Conservation (phyloP, 35 echinoderm and acorn worm species). For the Diadema setosum region DNA sequence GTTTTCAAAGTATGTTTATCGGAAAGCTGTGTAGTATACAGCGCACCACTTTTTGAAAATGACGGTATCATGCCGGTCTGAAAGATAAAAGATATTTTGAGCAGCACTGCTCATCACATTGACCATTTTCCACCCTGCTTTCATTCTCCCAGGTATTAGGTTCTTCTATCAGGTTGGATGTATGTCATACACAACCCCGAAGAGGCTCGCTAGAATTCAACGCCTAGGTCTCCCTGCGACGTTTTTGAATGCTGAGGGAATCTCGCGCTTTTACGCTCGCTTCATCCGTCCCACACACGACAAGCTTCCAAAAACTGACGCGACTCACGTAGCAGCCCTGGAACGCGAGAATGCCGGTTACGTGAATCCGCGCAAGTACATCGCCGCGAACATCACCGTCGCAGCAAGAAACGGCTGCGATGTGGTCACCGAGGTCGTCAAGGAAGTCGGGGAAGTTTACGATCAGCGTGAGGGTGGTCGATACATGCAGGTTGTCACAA, state of each 20-base stretch:
- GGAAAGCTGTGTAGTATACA: too few species aligned
- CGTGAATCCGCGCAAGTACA: conserved; percentile 33
- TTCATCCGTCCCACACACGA: too few species aligned
- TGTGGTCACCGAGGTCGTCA: conserved; percentile 46
- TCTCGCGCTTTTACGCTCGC: too few species aligned
- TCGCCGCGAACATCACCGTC: conserved; percentile 43
- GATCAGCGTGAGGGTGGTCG: neutral
- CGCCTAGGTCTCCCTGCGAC: too few species aligned
- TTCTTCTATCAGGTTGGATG: neutral
- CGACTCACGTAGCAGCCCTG: neutral
- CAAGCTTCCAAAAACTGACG: too few species aligned
- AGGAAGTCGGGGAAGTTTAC: neutral
- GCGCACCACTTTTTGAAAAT: too few species aligned
- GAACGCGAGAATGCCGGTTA: conserved; percentile 18
- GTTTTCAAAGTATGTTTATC: too few species aligned
- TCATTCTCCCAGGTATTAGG: neutral
- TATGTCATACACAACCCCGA: neutral
- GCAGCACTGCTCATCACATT: too few species aligned
- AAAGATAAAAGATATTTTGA: too few species aligned
- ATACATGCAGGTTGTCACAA: neutral
- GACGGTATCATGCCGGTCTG: too few species aligned
- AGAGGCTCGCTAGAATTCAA: too few species aligned
- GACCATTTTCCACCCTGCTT: neutral
- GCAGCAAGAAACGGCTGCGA: conserved; percentile 64
- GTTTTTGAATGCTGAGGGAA: too few species aligned